phyloP scores from a whole-genome alignment of 1,140 invertebrate genomes.

The Aphaenogaster ashmeadi region DNA sequence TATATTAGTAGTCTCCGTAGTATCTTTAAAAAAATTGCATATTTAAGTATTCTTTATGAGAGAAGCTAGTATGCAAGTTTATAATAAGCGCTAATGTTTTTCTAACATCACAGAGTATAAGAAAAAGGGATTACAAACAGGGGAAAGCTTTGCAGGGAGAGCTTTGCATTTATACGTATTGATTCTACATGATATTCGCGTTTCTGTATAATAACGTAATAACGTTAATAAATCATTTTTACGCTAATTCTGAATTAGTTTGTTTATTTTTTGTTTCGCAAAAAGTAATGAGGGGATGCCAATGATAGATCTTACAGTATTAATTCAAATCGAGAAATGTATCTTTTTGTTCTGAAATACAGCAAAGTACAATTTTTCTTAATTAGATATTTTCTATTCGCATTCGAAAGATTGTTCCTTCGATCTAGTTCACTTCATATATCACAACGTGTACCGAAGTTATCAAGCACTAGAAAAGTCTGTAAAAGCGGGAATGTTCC shows the following conservation, averaged over 20 bases:
- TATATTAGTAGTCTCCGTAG: background rate
- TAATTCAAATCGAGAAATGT: background rate
- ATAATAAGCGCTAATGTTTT: background rate
- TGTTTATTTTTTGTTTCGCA: background rate
- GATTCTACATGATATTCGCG: background rate
- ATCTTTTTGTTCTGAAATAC: background rate
- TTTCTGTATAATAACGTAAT: background rate
- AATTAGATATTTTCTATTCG: background rate
- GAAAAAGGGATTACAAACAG: background rate
- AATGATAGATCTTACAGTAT: background rate
- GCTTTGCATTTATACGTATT: background rate
- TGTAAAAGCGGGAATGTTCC: slow-evolving; percentile 4
- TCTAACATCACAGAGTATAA: background rate
- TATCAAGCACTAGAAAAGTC: slow-evolving; percentile 13
- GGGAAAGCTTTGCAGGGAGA: background rate
- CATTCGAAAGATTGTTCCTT: background rate
- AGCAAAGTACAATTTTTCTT: background rate
- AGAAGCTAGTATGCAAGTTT: background rate
- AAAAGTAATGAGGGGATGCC: background rate
- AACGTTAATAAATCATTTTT: slow-evolving; percentile 5
- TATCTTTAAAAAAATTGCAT: background rate
- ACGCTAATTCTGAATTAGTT: background rate
- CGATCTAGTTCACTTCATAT: background rate
- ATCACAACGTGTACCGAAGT: background rate
- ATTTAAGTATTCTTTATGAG: background rate